Percentiles rank a stretch among this genome's conserved stretches.
Conservation (phyloP, 1,140 invertebrate species). For the Drosophila ohnishii region DNA sequence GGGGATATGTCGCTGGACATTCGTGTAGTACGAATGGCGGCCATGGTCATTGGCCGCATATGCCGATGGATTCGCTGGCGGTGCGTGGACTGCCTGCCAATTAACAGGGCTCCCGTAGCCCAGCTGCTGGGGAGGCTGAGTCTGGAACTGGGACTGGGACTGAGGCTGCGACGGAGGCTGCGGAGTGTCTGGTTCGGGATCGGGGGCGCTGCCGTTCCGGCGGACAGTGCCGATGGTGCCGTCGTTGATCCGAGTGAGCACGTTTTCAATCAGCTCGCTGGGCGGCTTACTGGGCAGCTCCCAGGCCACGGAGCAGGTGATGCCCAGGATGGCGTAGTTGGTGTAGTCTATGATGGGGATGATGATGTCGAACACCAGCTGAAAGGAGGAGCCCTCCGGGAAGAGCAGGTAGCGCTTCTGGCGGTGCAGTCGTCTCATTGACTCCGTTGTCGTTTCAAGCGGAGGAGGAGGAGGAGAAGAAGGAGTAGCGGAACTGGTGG, state of each 20-base stretch:
- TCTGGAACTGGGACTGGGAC: background rate
- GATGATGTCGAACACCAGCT: slow-evolving; percentile 84
- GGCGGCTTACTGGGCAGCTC: slow-evolving; percentile 87
- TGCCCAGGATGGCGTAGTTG: slow-evolving; percentile 86
- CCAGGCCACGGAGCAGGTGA: slow-evolving; percentile 89
- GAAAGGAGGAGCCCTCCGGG: slow-evolving; percentile 90
- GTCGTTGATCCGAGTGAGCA: slow-evolving; percentile 72
- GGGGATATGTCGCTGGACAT: slow-evolving; percentile 40
- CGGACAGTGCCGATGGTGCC: slow-evolving; percentile 74
- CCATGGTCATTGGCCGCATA: slow-evolving; percentile 57
- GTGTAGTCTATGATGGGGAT: slow-evolving; percentile 80
- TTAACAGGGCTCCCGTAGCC: slow-evolving; percentile 46
- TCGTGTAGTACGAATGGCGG: slow-evolving; percentile 60
- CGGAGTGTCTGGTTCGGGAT: slow-evolving; percentile 1
- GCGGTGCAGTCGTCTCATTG: slow-evolving; percentile 67
- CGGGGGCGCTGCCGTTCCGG: slow-evolving; percentile 55
- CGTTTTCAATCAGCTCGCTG: slow-evolving; percentile 77
- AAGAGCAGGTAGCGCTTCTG: slow-evolving; percentile 88
- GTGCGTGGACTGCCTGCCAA: slow-evolving; percentile 66
- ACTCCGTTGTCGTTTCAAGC: background rate
- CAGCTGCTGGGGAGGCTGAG: background rate
- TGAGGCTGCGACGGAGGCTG: background rate
- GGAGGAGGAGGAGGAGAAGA: background rate
- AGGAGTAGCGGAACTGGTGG: background rate
- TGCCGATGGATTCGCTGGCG: slow-evolving; percentile 37